These are phyloP conservation scores for Trilocha varians DNA, from an alignment of 2,888 invertebrate species.

Conservation along the genomic window DNA sequence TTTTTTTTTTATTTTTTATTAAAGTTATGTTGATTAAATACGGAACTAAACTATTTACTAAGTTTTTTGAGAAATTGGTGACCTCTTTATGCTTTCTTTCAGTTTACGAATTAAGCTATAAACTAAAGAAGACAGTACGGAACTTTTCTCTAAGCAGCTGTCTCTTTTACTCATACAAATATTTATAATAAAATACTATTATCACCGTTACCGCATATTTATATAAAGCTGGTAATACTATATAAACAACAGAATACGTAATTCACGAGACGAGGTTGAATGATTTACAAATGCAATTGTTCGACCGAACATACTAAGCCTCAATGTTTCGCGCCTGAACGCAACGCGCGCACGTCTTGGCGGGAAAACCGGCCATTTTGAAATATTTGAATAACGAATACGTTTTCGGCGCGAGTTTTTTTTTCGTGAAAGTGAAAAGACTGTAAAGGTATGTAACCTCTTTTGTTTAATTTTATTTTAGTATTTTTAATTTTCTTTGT, in stretches of 20 bases:
- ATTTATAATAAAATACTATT: too few species aligned
- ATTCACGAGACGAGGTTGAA: not conserved
- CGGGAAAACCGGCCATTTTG: not conserved
- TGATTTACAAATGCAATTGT: not conserved
- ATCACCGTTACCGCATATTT: not conserved
- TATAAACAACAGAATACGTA: not conserved
- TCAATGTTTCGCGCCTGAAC: conserved; percentile 10
- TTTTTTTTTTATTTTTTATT: too few species aligned
- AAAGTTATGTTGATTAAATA: too few species aligned
- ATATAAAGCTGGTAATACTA: not conserved
- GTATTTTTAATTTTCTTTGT: not conserved
- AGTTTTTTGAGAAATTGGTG: too few species aligned
- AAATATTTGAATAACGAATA: not conserved
- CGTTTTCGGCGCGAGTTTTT: not conserved
- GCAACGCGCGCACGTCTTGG: conserved; percentile 9
- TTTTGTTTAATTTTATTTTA: not conserved
- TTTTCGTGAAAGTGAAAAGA: not conserved
- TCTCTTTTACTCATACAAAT: not conserved
- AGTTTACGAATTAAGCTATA: too few species aligned
- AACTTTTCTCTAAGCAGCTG: not conserved
- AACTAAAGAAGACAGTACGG: too few species aligned
- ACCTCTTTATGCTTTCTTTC: too few species aligned
- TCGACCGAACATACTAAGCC: not conserved
- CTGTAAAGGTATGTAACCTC: not conserved
- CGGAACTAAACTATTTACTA: too few species aligned